These are phyloP conservation scores for Atractosteus spatula DNA, from an alignment of 2,113 vertebrate species.

Conservation along the genomic window DNA sequence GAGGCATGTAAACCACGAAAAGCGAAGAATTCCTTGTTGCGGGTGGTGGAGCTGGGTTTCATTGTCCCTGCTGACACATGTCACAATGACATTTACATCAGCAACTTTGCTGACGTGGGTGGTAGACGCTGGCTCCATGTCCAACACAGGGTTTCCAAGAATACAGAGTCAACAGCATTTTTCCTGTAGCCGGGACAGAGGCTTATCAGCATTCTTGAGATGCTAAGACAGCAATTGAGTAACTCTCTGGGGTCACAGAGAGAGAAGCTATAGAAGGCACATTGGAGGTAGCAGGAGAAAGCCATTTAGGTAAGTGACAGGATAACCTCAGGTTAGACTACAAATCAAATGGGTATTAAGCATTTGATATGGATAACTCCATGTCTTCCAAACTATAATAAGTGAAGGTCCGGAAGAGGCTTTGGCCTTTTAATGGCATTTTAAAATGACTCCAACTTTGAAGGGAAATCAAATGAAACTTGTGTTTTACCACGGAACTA, in stretches of 20 bases:
- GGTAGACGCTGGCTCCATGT: conserved; percentile 41
- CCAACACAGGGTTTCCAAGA: conserved; percentile 34
- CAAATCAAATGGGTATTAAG: no score
- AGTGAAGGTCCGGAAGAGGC: neutral
- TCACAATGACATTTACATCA: conserved; percentile 60
- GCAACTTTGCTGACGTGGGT: conserved; percentile 47
- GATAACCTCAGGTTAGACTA: no score
- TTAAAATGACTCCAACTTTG: no score
- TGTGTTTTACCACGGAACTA: no score
- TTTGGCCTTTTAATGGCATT: neutral
- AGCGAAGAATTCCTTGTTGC: conserved; percentile 1
- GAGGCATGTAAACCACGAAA: neutral
- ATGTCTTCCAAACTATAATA: neutral
- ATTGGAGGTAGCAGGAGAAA: neutral
- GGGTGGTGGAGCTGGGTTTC: conserved; percentile 14
- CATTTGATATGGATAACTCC: no score
- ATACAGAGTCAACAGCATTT: conserved; percentile 12
- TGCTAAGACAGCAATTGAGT: conserved; percentile 39
- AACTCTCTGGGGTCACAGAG: conserved; percentile 18
- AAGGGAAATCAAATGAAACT: no score
- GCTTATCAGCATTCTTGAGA: conserved; percentile 32
- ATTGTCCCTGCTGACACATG: conserved; percentile 10
- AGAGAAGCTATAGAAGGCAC: conserved; percentile 8
- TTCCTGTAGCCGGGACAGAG: conserved; percentile 13
- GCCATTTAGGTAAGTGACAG: no score